These are phyloP conservation scores for Pogonomyrmex barbatus DNA, from an alignment of 1,140 invertebrate genomes.

Conservation along the genomic window DNA sequence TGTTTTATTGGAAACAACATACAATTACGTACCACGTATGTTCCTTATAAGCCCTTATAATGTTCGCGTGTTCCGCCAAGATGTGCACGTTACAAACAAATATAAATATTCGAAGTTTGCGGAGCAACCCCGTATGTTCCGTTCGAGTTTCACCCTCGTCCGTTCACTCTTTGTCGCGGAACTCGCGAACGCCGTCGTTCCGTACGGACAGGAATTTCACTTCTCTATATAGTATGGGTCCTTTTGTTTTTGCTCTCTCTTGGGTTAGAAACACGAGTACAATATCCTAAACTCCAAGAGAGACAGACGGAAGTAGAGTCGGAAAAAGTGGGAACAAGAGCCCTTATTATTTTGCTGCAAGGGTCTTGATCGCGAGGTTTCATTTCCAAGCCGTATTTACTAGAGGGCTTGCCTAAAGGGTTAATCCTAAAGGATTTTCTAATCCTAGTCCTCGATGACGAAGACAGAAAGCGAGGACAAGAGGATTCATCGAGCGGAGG, in stretches of 20 bases:
- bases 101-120: constrained; percentile 55
- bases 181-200: constrained; percentile 63
- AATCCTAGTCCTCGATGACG: constrained; percentile 39
- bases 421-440: constrained; percentile 43
- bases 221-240: constrained; percentile 36
- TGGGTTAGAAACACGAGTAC: constrained; percentile 18
- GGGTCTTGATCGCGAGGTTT: constrained; percentile 25
- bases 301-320: constrained; percentile 20
- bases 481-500: constrained; percentile 50
- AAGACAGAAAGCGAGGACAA: constrained; percentile 53
- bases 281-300: constrained; percentile 16
- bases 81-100: constrained; percentile 47
- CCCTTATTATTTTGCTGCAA: neutral
- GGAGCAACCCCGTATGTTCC: constrained; percentile 26
- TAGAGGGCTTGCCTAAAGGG: constrained; percentile 19
- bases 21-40: constrained; percentile 76
- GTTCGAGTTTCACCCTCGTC: constrained; percentile 10
- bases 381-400: constrained; percentile 20
- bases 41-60: constrained; percentile 70
- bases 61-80: constrained; percentile 70
- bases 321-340: neutral
- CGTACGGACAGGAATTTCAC: constrained; percentile 1
- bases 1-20: constrained; percentile 81
- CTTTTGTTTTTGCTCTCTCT: neutral
- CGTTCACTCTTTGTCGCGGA: constrained; percentile 42